Conservation (phyloP, 1,140 invertebrate genomes). For the Procambarus virginalis region DNA sequence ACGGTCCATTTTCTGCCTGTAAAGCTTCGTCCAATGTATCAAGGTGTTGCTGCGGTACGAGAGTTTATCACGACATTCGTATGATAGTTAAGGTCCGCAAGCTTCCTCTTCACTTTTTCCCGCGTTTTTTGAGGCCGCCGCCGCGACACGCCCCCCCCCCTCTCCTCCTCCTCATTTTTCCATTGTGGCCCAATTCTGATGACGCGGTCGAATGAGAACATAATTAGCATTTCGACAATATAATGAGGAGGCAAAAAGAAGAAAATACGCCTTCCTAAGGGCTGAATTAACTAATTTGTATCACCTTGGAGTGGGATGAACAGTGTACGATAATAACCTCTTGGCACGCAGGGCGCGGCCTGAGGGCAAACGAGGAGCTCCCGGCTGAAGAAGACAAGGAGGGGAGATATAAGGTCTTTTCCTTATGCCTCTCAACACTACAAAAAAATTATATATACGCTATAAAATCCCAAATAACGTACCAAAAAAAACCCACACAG, state of each 20-base stretch:
- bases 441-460: not conserved
- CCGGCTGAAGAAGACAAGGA: too few species aligned
- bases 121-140: not conserved
- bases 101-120: not conserved
- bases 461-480: not conserved
- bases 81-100: not conserved
- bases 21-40: not conserved
- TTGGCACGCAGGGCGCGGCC: not conserved
- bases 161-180: constrained; percentile 41
- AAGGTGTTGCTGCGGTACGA: not conserved
- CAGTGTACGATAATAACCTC: constrained; percentile 37
- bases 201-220: constrained; percentile 65
- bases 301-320: constrained; percentile 56
- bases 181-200: constrained; percentile 59
- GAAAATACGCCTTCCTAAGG: constrained; percentile 67
- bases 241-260: constrained; percentile 67
- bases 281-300: constrained; percentile 67
- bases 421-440: not conserved
- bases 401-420: too few species aligned
- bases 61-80: not conserved
- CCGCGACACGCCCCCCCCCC: too few species aligned
- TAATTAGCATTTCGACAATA: constrained; percentile 68
- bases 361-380: not conserved
- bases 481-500: not conserved
- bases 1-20: not conserved